phyloP scores from a whole-genome alignment of 2,113 vertebrate species.

The Rhineura floridana region DNA sequence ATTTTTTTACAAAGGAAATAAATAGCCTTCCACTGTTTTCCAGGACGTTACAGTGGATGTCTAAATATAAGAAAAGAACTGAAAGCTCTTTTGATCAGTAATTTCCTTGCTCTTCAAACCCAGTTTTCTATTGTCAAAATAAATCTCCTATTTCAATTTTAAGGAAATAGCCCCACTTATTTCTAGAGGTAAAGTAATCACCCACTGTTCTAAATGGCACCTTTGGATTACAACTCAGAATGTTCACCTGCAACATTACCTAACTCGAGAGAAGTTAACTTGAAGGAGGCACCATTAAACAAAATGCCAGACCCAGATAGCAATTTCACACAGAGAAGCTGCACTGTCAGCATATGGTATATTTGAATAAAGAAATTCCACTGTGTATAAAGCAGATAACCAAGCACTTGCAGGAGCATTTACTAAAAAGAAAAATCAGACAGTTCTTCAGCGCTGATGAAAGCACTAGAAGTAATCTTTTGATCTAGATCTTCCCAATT shows the following conservation, averaged over 20 bases:
- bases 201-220: constrained; percentile 54
- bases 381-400: background rate
- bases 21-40: background rate
- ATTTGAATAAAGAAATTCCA: constrained; percentile 43
- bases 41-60: background rate
- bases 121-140: constrained; percentile 38
- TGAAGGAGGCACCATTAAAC: constrained; percentile 52
- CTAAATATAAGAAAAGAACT: background rate
- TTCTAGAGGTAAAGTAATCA: constrained; percentile 54
- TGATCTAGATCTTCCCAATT: constrained; percentile 41
- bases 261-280: constrained; percentile 62
- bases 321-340: constrained; percentile 52
- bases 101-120: constrained; percentile 6
- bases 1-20: background rate
- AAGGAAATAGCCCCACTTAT: constrained; percentile 39
- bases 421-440: constrained; percentile 5
- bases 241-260: constrained; percentile 52
- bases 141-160: constrained; percentile 23
- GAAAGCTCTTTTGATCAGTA: background rate
- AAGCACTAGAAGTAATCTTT: constrained; percentile 20
- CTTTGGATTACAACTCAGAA: constrained; percentile 52
- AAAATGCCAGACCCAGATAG: constrained; percentile 44
- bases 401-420: background rate
- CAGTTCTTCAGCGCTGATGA: constrained; percentile 31
- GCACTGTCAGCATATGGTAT: constrained; percentile 28